These are phyloP conservation scores for Echinarachnius parma DNA, from an alignment of 53 echinoderm and acorn worm genomes.

Conservation along the genomic window DNA sequence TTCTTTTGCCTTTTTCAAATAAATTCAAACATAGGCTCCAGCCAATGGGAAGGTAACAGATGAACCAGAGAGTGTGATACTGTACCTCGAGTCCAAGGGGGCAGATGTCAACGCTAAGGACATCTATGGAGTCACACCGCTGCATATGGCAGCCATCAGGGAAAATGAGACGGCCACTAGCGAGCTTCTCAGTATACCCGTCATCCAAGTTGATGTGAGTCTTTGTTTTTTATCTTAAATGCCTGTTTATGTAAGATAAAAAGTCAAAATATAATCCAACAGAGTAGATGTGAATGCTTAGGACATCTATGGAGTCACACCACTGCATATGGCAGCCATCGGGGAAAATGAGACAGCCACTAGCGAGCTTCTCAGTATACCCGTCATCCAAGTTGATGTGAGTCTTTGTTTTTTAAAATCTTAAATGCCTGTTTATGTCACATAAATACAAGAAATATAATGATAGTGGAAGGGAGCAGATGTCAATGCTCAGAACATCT, in stretches of 20 bases:
- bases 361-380: slow-evolving; percentile 59
- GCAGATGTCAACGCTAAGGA: slow-evolving; percentile 80
- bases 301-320: slow-evolving; percentile 86
- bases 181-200: slow-evolving; percentile 59
- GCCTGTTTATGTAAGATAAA: not conserved
- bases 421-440: too few species aligned
- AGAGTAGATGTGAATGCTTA: slow-evolving; percentile 76
- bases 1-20: too few species aligned
- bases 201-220: slow-evolving; percentile 68
- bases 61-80: slow-evolving; percentile 51
- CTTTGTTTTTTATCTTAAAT: not conserved
- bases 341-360: slow-evolving; percentile 88
- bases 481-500: slow-evolving; percentile 74
- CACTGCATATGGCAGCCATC: slow-evolving; percentile 89
- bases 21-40: not conserved
- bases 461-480: slow-evolving; percentile 71
- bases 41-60: slow-evolving; percentile 21
- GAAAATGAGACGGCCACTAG: slow-evolving; percentile 82
- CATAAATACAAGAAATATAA: too few species aligned
- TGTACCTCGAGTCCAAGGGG: slow-evolving; percentile 65
- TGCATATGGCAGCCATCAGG: slow-evolving; percentile 91
- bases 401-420: too few species aligned
- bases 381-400: slow-evolving; percentile 63
- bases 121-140: slow-evolving; percentile 81
- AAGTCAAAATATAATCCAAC: slow-evolving; percentile 23